A percentile compares a stretch with the other conserved stretches of the same genome.
These are phyloP conservation scores for Vulpes vulpes DNA, from an alignment of 2,113 vertebrate genomes.

Conservation along the genomic window DNA sequence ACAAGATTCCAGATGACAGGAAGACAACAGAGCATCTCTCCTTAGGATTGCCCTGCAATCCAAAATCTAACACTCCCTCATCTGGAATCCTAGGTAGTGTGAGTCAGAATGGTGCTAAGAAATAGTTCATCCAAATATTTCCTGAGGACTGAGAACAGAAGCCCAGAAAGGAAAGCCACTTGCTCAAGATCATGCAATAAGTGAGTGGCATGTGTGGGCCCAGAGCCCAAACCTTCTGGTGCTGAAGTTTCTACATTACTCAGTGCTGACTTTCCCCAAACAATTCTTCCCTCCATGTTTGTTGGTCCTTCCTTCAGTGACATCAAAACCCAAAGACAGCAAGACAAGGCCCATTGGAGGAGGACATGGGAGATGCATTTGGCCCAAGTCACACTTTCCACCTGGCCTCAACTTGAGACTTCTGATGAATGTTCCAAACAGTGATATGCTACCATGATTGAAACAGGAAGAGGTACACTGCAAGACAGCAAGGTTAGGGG, in stretches of 20 bases:
- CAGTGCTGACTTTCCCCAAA: neutral
- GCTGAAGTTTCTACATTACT: neutral
- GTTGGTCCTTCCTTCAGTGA: neutral
- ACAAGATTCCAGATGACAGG: neutral
- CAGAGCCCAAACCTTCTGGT: neutral
- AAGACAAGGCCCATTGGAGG: neutral
- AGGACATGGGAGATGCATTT: neutral
- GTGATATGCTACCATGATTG: neutral
- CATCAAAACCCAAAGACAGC: neutral
- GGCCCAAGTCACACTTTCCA: neutral
- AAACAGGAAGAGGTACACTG: neutral
- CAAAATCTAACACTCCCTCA: neutral
- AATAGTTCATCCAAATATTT: neutral
- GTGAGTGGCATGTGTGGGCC: neutral
- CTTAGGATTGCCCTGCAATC: neutral
- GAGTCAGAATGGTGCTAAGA: neutral
- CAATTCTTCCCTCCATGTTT: neutral
- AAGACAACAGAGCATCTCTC: neutral
- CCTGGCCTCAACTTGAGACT: neutral
- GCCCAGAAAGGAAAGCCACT: neutral
- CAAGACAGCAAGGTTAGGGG: neutral
- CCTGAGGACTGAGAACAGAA: neutral
- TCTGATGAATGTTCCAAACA: neutral
- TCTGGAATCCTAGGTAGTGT: neutral
- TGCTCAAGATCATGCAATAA: neutral